Conservation (phyloP, 1,140 invertebrate species). For the Cyclina sinensis region DNA sequence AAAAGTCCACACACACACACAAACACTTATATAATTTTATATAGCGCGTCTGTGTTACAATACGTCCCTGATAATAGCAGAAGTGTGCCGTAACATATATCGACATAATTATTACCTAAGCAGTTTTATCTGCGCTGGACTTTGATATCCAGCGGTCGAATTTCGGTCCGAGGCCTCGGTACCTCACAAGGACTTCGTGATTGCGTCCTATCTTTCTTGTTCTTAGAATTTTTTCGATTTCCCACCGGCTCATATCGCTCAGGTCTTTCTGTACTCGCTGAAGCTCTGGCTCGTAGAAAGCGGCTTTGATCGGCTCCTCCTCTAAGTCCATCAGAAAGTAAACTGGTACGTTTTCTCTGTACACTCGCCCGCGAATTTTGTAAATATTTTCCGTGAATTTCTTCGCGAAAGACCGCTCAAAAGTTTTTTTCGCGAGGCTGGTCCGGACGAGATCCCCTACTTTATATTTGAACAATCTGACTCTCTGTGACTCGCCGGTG, state of each 20-base stretch:
- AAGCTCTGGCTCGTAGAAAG: constrained; percentile 20
- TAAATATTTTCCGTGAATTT: constrained; percentile 10
- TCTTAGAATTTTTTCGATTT: neutral
- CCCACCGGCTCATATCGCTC: neutral
- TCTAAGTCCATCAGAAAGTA: constrained; percentile 1
- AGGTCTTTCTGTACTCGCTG: constrained; percentile 10
- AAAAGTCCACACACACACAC: no score
- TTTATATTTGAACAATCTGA: constrained; percentile 3
- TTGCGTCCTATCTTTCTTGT: neutral
- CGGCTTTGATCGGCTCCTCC: neutral
- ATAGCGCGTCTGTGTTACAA: no score
- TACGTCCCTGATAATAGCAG: no score
- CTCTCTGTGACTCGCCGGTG: neutral
- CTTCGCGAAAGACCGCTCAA: neutral
- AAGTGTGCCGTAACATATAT: no score
- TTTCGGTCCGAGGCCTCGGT: neutral
- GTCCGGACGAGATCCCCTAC: neutral
- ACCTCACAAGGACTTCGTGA: neutral
- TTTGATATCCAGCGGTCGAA: constrained; percentile 21
- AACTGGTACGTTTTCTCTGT: neutral
- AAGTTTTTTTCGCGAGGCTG: neutral
- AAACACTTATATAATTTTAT: no score
- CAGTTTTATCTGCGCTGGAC: no score
- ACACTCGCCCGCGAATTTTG: neutral
- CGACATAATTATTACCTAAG: no score